These are phyloP conservation scores for Galerucella nymphaeae DNA, from an alignment of 2,888 invertebrate species.

Conservation along the genomic window DNA sequence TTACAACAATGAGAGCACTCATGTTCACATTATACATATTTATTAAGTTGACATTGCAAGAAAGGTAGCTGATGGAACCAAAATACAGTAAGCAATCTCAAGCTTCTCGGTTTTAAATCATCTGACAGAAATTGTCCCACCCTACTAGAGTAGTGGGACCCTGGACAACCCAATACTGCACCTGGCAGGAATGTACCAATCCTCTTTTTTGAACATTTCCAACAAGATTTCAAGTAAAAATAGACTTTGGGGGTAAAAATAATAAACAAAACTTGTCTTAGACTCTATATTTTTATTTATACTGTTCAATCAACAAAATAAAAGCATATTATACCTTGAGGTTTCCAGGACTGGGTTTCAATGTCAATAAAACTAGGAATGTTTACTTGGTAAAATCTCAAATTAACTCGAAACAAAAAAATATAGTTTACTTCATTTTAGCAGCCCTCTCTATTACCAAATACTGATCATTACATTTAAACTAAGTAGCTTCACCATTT, in stretches of 20 bases:
- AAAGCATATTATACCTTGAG: not conserved
- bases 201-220: too few relatives aligned
- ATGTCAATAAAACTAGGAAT: not conserved
- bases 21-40: too few relatives aligned
- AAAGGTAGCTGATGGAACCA: too few relatives aligned
- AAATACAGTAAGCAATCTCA: too few relatives aligned
- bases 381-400: constrained; percentile 7
- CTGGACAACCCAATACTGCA: too few relatives aligned
- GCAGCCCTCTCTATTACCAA: not conserved
- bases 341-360: not conserved
- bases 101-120: too few relatives aligned
- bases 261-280: not conserved
- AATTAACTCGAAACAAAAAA: not conserved
- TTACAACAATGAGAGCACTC: too few relatives aligned
- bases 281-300: constrained; percentile 4
- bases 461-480: constrained; percentile 8
- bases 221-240: too few relatives aligned
- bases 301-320: constrained; percentile 7
- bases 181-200: too few relatives aligned
- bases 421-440: not conserved
- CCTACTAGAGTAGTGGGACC: too few relatives aligned
- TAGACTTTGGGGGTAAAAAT: not conserved
- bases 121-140: too few relatives aligned
- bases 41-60: too few relatives aligned
- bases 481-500: constrained; percentile 3